phyloP scores from a whole-genome alignment of 2,113 vertebrate species.

The Oenanthe oenanthe region DNA sequence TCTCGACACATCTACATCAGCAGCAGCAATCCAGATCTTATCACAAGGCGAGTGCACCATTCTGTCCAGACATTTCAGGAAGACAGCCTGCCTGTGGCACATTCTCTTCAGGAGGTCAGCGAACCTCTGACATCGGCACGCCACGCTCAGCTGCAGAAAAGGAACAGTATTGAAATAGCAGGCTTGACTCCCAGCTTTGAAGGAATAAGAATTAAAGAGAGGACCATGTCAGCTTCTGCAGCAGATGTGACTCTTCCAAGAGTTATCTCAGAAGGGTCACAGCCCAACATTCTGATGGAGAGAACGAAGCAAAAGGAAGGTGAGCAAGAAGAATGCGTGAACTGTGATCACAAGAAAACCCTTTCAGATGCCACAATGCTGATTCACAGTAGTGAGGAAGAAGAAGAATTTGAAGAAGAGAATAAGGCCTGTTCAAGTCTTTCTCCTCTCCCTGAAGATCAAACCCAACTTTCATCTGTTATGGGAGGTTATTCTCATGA shows the following conservation, averaged over 20 bases:
- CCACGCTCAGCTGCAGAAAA: constrained; percentile 84
- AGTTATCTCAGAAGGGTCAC: constrained; percentile 75
- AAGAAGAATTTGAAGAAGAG: constrained; percentile 89
- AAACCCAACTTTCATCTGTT: constrained; percentile 60
- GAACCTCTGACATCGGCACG: constrained; percentile 85
- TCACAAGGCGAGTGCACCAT: constrained; percentile 93
- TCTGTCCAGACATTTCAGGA: constrained; percentile 98
- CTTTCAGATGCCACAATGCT: constrained; percentile 96
- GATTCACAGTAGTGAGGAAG: constrained; percentile 95
- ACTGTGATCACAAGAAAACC: constrained; percentile 91
- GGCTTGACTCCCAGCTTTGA: constrained; percentile 87
- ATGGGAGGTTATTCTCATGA: constrained; percentile 77
- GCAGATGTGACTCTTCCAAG: constrained; percentile 78
- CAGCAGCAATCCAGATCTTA: constrained; percentile 95
- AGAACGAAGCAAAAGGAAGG: constrained; percentile 78
- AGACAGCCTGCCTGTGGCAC: constrained; percentile 94
- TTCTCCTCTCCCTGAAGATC: constrained; percentile 69
- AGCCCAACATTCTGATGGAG: constrained; percentile 81
- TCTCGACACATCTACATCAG: constrained; percentile 92
- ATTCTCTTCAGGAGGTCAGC: constrained; percentile 96
- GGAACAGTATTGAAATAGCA: constrained; percentile 94
- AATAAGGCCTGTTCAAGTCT: constrained; percentile 68
- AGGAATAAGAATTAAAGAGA: constrained; percentile 89
- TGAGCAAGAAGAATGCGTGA: constrained; percentile 72
- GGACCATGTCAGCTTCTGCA: constrained; percentile 83